Conservation (phyloP, 2,888 invertebrate genomes). For the Bimastos eiseni region DNA sequence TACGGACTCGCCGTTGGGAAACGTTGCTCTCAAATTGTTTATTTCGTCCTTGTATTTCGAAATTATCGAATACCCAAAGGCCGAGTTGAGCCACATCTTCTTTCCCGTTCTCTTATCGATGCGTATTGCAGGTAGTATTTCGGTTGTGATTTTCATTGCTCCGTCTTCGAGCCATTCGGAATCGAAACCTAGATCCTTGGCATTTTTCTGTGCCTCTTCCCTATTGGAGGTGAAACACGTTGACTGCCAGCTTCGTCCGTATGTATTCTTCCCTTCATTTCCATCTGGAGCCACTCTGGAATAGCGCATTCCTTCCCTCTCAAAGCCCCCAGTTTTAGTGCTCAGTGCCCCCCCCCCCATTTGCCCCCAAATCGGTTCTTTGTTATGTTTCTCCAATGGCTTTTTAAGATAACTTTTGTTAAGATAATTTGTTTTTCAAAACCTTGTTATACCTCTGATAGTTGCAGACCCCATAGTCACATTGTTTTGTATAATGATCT, state of each 20-base stretch:
- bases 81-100: background rate
- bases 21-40: background rate
- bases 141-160: background rate
- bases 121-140: background rate
- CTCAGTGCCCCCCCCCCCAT: too few relatives aligned
- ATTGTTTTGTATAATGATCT: too few relatives aligned
- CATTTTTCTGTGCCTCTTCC: background rate
- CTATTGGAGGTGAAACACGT: constrained; percentile 40
- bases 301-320: constrained; percentile 47
- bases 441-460: too few relatives aligned
- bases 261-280: constrained; percentile 49
- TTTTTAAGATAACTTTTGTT: too few relatives aligned
- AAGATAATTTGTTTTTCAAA: too few relatives aligned
- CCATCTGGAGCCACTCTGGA: constrained; percentile 47
- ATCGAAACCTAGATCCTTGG: background rate
- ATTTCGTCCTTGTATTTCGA: background rate
- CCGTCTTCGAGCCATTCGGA: constrained; percentile 18
- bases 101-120: background rate
- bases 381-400: too few relatives aligned
- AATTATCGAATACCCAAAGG: background rate
- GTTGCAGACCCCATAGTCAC: too few relatives aligned
- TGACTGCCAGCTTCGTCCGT: constrained; percentile 52
- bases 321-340: too few relatives aligned
- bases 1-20: background rate
- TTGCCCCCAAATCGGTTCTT: too few relatives aligned